Evolutionary conservation across 2,888 invertebrate species (phyloP).

Genomic region (Sesia bembeciformis): DNA sequence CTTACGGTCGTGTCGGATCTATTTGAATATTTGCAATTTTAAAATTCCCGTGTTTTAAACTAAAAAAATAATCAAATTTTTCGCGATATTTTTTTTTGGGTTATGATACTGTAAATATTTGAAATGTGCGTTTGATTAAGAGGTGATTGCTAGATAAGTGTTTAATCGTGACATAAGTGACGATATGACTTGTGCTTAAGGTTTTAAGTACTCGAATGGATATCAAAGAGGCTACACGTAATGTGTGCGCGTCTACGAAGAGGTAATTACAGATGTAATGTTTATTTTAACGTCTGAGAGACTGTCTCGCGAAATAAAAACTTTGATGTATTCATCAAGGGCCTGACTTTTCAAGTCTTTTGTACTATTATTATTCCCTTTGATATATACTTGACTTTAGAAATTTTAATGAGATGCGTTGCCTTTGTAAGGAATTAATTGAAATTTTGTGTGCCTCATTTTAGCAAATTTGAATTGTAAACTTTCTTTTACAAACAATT

Average conservation of each 20-base stretch:
- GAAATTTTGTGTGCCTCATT: not conserved
- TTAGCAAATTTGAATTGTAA: not conserved
- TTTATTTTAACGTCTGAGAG: no score
- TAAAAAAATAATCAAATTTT: not conserved
- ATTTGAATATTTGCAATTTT: not conserved
- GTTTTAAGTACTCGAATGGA: not conserved
- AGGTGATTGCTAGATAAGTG: not conserved
- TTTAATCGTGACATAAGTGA: not conserved
- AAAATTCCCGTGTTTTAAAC: not conserved
- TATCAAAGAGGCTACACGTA: not conserved
- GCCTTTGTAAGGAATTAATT: not conserved
- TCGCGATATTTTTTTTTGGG: not conserved
- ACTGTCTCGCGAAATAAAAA: no score
- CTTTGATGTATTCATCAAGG: no score
- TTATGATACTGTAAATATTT: not conserved
- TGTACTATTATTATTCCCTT: no score
- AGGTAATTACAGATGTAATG: not conserved
- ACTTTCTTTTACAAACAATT: no score
- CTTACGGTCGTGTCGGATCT: constrained; percentile 18
- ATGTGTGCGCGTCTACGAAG: not conserved
- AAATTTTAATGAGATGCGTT: not conserved
- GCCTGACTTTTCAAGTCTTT: no score
- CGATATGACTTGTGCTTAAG: not conserved
- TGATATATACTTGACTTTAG: not conserved
- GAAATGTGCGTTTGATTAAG: not conserved